phyloP scores from a whole-genome alignment of 2,797 vertebrate genomes.

The Syndactyla subalaris region DNA sequence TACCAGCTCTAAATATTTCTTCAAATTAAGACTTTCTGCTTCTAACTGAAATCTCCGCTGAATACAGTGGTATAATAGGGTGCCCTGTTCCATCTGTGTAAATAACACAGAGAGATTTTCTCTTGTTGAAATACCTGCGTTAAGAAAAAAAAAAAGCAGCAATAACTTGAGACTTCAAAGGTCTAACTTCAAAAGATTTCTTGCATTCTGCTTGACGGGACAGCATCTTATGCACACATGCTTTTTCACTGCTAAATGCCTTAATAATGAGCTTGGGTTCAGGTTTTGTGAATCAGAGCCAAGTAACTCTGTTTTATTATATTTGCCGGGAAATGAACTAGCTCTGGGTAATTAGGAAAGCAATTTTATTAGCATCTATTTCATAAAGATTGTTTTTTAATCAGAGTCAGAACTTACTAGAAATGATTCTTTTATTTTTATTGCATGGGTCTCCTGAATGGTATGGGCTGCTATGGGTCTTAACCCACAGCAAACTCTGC shows the following conservation, averaged over 20 bases:
- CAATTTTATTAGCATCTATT: constrained; percentile 87
- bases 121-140: constrained; percentile 77
- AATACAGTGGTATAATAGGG: constrained; percentile 67
- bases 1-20: constrained; percentile 75
- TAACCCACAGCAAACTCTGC: constrained; percentile 59
- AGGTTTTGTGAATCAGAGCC: constrained; percentile 84
- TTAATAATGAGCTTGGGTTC: constrained; percentile 85
- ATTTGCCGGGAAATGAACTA: constrained; percentile 87
- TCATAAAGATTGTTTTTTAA: constrained; percentile 87
- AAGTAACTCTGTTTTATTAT: constrained; percentile 85
- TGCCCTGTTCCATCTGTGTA: constrained; percentile 72
- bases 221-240: constrained; percentile 82
- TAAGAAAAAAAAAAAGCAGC: constrained; percentile 65
- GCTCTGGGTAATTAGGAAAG: constrained; percentile 85
- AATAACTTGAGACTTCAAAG: constrained; percentile 83
- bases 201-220: constrained; percentile 81
- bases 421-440: constrained; percentile 78
- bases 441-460: constrained; percentile 64
- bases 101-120: constrained; percentile 70
- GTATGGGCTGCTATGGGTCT: constrained; percentile 59
- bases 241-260: constrained; percentile 82
- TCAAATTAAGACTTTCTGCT: constrained; percentile 77
- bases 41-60: constrained; percentile 63
- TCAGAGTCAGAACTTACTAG: constrained; percentile 86
- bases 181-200: constrained; percentile 82